Evolutionary conservation across 2,888 invertebrate species (phyloP).

Genomic region (Horisme vitalbata): DNA sequence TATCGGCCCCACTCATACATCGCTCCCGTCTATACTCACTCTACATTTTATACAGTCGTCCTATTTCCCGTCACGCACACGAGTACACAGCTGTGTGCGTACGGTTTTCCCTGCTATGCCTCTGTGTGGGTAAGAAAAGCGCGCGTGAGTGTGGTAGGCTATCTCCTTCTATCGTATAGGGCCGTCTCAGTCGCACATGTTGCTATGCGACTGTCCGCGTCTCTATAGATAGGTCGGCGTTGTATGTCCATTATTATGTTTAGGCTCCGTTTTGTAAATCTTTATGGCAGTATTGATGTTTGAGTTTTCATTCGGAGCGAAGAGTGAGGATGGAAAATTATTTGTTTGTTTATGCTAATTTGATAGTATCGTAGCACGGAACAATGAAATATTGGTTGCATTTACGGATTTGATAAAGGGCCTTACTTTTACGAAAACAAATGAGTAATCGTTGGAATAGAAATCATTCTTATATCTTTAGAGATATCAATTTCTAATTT

Average conservation of each 20-base stretch:
- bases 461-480: too few relatives aligned
- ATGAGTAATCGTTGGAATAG: too few relatives aligned
- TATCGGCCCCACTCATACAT: conserved; percentile 11
- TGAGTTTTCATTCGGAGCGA: conserved; percentile 26
- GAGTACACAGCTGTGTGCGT: conserved; percentile 31
- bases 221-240: conserved; percentile 47
- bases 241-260: conserved; percentile 65
- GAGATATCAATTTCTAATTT: too few relatives aligned
- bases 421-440: too few relatives aligned
- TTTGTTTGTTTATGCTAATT: conserved; percentile 25
- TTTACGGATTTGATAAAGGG: too few relatives aligned
- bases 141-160: conserved; percentile 31
- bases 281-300: conserved; percentile 32
- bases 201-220: conserved; percentile 30
- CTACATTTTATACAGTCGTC: conserved; percentile 35
- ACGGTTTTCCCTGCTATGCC: conserved; percentile 39
- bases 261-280: conserved; percentile 34
- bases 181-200: conserved; percentile 38
- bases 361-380: conserved; percentile 10
- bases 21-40: conserved; percentile 15
- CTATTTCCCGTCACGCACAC: conserved; percentile 45
- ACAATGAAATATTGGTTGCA: neutral
- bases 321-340: conserved; percentile 16
- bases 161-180: conserved; percentile 42
- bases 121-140: conserved; percentile 36